These are phyloP conservation scores for Sabatieria punctata DNA, from an alignment of 2,888 invertebrate species.

Conservation along the genomic window DNA sequence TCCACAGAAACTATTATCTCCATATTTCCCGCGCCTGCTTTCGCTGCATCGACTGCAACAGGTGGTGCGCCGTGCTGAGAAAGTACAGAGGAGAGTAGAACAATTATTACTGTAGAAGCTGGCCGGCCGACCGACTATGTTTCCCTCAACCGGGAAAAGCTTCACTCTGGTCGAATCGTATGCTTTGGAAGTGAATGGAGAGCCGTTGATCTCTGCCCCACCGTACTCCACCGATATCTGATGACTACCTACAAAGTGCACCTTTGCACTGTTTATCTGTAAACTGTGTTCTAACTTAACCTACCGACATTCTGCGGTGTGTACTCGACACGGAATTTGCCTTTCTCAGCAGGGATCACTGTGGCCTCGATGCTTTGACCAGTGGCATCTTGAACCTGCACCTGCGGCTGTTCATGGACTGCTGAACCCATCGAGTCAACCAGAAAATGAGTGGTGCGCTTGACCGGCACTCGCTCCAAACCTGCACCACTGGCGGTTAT, in stretches of 20 bases:
- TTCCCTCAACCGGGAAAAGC: conserved; percentile 67
- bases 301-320: conserved; percentile 54
- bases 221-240: conserved; percentile 19
- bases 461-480: conserved; percentile 51
- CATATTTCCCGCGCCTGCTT: conserved; percentile 74
- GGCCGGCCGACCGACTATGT: conserved; percentile 56
- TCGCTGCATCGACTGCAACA: conserved; percentile 42
- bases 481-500: conserved; percentile 49
- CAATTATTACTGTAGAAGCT: conserved; percentile 36
- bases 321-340: conserved; percentile 50
- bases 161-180: conserved; percentile 81
- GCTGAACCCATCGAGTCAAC: conserved; percentile 44
- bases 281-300: too few species aligned
- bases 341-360: conserved; percentile 53
- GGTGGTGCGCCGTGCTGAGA: neutral
- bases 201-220: conserved; percentile 23
- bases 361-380: conserved; percentile 59
- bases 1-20: conserved; percentile 93
- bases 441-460: conserved; percentile 45
- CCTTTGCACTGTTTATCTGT: too few species aligned
- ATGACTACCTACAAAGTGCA: conserved; percentile 2
- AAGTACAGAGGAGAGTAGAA: neutral
- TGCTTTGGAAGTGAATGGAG: conserved; percentile 34
- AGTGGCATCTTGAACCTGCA: conserved; percentile 39
- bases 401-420: conserved; percentile 45